Evolutionary conservation across 2,113 vertebrate species (phyloP), one percentile per base, ranked within the genome.

Genomic region (Addax nasomaculatus): DNA sequence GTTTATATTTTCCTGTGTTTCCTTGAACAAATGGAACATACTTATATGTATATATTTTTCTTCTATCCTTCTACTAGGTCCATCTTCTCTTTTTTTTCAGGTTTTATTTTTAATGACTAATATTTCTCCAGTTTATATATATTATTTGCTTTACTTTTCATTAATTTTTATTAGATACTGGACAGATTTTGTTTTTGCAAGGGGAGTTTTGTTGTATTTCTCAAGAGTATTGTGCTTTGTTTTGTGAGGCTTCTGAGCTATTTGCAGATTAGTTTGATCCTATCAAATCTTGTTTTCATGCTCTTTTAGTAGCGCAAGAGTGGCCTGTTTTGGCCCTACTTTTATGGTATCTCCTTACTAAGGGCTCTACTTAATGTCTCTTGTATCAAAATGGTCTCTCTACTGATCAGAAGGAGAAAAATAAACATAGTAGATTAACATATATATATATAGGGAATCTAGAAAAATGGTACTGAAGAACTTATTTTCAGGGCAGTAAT

Each of bases 321-420:
- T 6, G 15, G 47, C 8, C 45, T 90, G 43, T 12, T 33, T 49
- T 47, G 45, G 15, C 43, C 2, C 30, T 67, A 5, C 3, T 33
- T 3, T 36, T 25, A 51, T 2, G 13, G 25, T 25, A 0, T 1
- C 6, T 33, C 30, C 64, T 2, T 19, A 4, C 3, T 6, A 10
- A 39, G 11, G 67, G 4, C 33, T 19, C 11, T 30, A 23, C 4
- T 27, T 36, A 36, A 27, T 21, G 55, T 39, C 36, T 47, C 55
- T 39, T 36, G 13, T 29, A 27, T 45, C 49, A 39, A 27, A 79
- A 36, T 19, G 27, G 1, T 64, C 79, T 76, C 84, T 76, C 33
- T 3, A 5, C 5, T 25, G 21, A 73, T 3, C 70, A 43, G 70
- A 73, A 43, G 14, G 70, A 73, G 21, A 73, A 73, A 73, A 43